These are phyloP conservation scores for Ranitomeya variabilis DNA, from an alignment of 2,113 vertebrate genomes.

Conservation along the genomic window DNA sequence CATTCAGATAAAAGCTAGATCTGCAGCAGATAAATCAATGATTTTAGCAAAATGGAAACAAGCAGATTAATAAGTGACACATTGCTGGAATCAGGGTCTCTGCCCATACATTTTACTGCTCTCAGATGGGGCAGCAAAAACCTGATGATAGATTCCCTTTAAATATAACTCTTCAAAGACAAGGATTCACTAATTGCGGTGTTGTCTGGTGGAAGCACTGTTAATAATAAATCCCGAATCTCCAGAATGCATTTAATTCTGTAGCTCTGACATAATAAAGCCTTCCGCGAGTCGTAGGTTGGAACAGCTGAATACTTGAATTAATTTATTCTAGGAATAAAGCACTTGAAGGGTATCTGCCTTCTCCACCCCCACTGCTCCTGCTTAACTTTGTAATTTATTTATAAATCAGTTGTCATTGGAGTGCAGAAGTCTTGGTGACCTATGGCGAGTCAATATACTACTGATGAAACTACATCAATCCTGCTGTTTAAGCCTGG, in stretches of 20 bases:
- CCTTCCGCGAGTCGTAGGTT: neutral
- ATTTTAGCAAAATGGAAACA: too few relatives aligned
- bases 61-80: too few relatives aligned
- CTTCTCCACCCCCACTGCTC: constrained; percentile 34
- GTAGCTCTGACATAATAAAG: neutral
- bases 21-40: too few relatives aligned
- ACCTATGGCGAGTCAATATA: constrained; percentile 45
- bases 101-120: too few relatives aligned
- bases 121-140: too few relatives aligned
- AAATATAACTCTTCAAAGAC: too few relatives aligned
- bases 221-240: neutral
- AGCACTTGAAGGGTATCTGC: neutral
- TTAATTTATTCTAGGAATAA: constrained; percentile 5
- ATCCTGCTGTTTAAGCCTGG: neutral
- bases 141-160: neutral
- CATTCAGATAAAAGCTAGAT: too few relatives aligned
- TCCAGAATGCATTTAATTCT: neutral
- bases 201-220: neutral
- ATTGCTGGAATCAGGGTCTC: too few relatives aligned
- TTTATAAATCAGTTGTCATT: constrained; percentile 50
- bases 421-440: constrained; percentile 36
- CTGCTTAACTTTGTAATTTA: constrained; percentile 34
- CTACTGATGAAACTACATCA: constrained; percentile 18
- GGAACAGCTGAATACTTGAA: neutral
- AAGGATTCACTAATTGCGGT: neutral